A percentile compares a stretch with the other conserved stretches of the same genome.
Conservation (phyloP, 1,140 invertebrate species). For the Magallana ariakensis region DNA sequence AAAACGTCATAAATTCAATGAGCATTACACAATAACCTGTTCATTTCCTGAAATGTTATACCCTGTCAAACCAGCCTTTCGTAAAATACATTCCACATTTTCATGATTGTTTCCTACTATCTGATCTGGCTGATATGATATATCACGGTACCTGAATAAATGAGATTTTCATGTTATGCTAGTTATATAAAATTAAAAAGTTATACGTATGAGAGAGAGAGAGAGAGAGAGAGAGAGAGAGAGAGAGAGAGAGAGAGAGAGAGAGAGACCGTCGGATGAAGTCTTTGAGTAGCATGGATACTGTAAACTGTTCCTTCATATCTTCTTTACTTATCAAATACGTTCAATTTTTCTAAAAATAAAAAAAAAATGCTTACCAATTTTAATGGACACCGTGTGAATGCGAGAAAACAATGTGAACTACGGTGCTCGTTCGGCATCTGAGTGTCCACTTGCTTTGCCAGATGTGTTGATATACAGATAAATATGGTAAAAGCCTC, state of each 20-base stretch:
- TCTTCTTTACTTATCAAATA: not conserved
- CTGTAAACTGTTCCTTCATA: not conserved
- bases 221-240: not conserved
- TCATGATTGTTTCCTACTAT: not conserved
- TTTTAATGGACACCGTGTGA: not conserved
- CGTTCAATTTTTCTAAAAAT: not conserved
- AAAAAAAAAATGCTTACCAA: not conserved
- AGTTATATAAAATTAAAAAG: not conserved
- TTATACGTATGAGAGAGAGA: not conserved
- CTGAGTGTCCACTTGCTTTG: not conserved
- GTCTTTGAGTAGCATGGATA: not conserved
- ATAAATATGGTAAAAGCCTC: not conserved
- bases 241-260: not conserved
- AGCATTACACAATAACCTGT: not conserved
- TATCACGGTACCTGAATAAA: not conserved
- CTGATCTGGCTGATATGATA: not conserved
- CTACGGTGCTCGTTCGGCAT: too few relatives aligned
- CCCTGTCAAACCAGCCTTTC: not conserved
- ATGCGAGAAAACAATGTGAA: not conserved
- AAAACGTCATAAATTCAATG: not conserved
- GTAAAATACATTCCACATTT: not conserved
- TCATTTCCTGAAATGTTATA: not conserved
- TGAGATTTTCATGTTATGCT: not conserved
- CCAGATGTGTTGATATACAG: slow-evolving; percentile 1
- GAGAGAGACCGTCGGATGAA: not conserved